These are phyloP conservation scores for Phalacrocorax pelagicus DNA, from an alignment of 2,113 vertebrate species.

Conservation along the genomic window DNA sequence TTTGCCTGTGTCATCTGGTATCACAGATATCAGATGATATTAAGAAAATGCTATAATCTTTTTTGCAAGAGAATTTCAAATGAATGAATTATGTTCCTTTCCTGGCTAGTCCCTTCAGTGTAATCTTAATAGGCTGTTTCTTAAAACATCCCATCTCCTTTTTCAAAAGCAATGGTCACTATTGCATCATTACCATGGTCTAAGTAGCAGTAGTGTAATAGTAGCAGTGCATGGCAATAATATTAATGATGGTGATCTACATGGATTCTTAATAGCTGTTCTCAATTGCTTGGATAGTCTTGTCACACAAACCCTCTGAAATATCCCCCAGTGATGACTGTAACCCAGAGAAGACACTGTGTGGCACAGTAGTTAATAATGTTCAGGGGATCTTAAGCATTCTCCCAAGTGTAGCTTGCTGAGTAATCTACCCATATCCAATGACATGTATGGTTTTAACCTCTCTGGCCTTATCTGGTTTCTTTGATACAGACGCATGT, in stretches of 20 bases:
- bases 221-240: not conserved
- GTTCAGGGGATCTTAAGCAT: not conserved
- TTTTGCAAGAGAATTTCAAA: not conserved
- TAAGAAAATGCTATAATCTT: not conserved
- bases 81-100: not conserved
- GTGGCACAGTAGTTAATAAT: not conserved
- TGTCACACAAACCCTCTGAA: not conserved
- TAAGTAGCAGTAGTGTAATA: not conserved
- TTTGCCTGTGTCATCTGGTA: not conserved
- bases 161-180: not conserved
- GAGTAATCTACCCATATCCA: not conserved
- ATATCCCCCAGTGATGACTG: not conserved
- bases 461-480: not conserved
- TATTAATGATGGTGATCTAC: no score
- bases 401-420: not conserved
- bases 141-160: not conserved
- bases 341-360: not conserved
- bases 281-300: not conserved
- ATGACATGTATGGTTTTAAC: not conserved
- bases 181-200: accelerated
- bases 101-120: not conserved
- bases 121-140: not conserved
- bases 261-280: not conserved
- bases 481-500: not conserved
- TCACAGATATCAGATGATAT: not conserved